A percentile compares a stretch with the other conserved stretches of the same genome.
phyloP scores from a whole-genome alignment of 2,113 vertebrate species.

The Parus major region DNA sequence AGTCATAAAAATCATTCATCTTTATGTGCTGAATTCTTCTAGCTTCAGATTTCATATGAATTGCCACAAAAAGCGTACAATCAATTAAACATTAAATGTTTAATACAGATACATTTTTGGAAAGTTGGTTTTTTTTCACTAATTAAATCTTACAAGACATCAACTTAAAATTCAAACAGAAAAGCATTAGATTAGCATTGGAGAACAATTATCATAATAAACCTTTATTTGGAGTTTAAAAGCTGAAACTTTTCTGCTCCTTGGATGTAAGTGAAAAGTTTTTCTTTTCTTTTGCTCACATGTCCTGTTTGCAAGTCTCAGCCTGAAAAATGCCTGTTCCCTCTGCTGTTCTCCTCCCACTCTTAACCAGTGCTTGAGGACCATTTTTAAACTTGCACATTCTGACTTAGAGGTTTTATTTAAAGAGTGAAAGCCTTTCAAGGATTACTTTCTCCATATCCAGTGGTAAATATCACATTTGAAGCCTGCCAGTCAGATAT shows the following conservation, averaged over 20 bases:
- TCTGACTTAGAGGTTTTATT: neutral
- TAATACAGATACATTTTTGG: neutral
- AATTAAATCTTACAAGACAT: neutral
- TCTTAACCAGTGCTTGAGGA: neutral
- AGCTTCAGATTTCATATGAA: neutral
- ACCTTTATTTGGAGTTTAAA: neutral
- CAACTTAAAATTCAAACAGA: neutral
- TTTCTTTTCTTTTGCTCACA: neutral
- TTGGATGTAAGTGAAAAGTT: neutral
- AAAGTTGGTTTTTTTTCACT: neutral
- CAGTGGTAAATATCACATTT: neutral
- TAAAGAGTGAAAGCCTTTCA: neutral
- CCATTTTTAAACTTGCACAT: neutral
- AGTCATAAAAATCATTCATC: neutral
- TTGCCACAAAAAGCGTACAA: neutral
- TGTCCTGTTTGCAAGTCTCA: neutral
- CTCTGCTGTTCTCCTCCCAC: neutral
- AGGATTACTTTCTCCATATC: neutral
- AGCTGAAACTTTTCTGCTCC: neutral
- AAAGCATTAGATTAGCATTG: neutral
- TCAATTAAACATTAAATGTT: neutral
- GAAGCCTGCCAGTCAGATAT: conserved; percentile 28
- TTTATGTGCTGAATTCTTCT: neutral
- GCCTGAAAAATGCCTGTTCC: neutral
- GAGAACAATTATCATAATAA: neutral